phyloP scores from a whole-genome alignment of 2,888 invertebrate genomes.

The Cylloceria caligata region DNA sequence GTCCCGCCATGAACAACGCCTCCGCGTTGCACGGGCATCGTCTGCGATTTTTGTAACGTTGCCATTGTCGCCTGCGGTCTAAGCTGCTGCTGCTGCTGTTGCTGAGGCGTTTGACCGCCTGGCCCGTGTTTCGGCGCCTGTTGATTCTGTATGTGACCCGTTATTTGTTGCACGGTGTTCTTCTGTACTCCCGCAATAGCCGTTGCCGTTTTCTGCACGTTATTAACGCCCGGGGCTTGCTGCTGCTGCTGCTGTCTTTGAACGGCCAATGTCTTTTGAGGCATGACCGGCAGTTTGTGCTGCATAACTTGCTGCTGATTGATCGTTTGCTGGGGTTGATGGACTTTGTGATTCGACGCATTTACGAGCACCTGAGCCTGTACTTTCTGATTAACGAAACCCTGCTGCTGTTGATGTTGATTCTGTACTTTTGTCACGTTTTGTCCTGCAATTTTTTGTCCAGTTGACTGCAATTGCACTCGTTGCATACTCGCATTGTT shows the following conservation, averaged over 20 bases:
- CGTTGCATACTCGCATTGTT: constrained; percentile 75
- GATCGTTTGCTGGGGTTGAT: constrained; percentile 67
- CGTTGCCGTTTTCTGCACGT: constrained; percentile 72
- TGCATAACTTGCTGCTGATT: constrained; percentile 70
- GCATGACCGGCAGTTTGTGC: constrained; percentile 72
- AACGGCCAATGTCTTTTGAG: constrained; percentile 73
- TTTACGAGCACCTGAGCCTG: constrained; percentile 68
- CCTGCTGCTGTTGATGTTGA: constrained; percentile 49
- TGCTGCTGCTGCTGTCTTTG: constrained; percentile 70
- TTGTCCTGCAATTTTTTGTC: constrained; percentile 68
- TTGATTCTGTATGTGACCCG: constrained; percentile 44
- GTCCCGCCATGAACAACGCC: constrained; percentile 47
- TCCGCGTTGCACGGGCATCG: constrained; percentile 63
- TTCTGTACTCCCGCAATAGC: constrained; percentile 73
- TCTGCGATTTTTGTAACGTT: constrained; percentile 73
- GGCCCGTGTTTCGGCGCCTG: constrained; percentile 51
- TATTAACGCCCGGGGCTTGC: constrained; percentile 71
- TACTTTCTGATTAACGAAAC: constrained; percentile 76
- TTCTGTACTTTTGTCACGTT: constrained; percentile 58
- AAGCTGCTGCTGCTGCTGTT: constrained; percentile 48
- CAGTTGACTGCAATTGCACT: constrained; percentile 70
- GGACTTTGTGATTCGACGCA: constrained; percentile 73
- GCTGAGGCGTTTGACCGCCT: constrained; percentile 46
- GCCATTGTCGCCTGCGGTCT: constrained; percentile 67
- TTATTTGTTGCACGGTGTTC: constrained; percentile 60